A percentile compares a stretch with the other conserved stretches of the same genome.
Conservation (phyloP, 2,797 vertebrate genomes). For the Xerus rutilus region DNA sequence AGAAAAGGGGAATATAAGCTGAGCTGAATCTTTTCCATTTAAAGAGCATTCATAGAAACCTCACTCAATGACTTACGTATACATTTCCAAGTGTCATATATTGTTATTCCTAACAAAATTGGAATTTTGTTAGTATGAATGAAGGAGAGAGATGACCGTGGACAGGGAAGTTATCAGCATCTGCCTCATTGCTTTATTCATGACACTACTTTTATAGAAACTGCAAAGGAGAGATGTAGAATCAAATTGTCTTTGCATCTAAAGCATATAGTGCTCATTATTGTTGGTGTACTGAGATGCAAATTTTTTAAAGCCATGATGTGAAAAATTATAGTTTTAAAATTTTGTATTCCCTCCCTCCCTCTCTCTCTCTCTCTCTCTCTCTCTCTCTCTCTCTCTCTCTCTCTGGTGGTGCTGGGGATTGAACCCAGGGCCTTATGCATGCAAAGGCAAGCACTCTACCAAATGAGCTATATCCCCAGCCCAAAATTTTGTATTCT, state of each 20-base stretch:
- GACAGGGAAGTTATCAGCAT: neutral
- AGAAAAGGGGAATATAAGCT: neutral
- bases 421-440: too few species aligned
- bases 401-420: too few species aligned
- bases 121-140: neutral
- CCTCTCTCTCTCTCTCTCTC: too few species aligned
- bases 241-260: neutral
- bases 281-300: neutral
- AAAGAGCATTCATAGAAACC: neutral
- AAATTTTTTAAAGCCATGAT: neutral
- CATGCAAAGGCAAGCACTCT: too few species aligned
- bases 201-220: neutral
- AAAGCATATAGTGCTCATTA: neutral
- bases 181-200: neutral
- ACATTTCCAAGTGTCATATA: neutral
- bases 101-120: neutral
- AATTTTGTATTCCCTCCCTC: neutral
- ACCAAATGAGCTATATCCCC: too few species aligned
- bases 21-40: neutral
- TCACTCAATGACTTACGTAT: neutral
- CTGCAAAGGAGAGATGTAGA: neutral
- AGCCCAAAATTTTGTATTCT: neutral
- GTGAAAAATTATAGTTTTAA: neutral
- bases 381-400: too few species aligned
- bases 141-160: neutral